Percentiles rank a stretch among this genome's conserved stretches.
These are phyloP conservation scores for Pegoplata infirma DNA, from an alignment of 2,888 invertebrate genomes.

Conservation along the genomic window DNA sequence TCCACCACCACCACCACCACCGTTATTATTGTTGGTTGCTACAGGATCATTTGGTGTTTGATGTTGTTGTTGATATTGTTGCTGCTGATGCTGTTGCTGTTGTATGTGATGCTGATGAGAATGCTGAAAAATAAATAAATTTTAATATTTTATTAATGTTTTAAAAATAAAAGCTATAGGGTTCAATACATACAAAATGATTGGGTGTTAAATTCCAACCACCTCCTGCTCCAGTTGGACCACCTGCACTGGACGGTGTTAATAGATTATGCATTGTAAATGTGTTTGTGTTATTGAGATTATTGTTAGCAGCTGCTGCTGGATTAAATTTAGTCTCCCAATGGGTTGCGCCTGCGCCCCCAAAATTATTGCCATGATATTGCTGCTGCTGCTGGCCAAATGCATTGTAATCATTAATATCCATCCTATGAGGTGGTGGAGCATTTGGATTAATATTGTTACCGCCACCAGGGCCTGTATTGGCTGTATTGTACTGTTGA, in stretches of 20 bases:
- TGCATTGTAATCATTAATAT: constrained; percentile 66
- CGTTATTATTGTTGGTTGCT: constrained; percentile 31
- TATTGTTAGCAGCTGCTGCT: constrained; percentile 64
- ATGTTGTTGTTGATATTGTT: constrained; percentile 66
- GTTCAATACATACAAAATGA: constrained; percentile 44
- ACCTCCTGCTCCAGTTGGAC: constrained; percentile 47
- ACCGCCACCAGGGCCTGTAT: constrained; percentile 32
- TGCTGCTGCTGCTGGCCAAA: constrained; percentile 66
- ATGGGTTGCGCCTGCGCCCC: constrained; percentile 61
- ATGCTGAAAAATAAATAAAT: constrained; percentile 55
- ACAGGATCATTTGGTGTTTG: constrained; percentile 40
- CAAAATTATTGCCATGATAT: constrained; percentile 68
- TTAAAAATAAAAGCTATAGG: no score
- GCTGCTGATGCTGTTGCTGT: constrained; percentile 66
- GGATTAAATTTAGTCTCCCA: constrained; percentile 68
- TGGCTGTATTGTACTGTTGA: constrained; percentile 67
- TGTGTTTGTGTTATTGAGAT: constrained; percentile 69
- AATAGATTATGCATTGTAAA: constrained; percentile 71
- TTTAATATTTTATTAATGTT: no score
- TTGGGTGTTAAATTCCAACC: constrained; percentile 70
- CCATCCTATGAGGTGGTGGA: constrained; percentile 49
- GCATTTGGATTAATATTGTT: constrained; percentile 40
- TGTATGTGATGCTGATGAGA: constrained; percentile 65
- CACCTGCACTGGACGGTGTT: constrained; percentile 63
- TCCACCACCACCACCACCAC: constrained; percentile 7